A percentile compares a stretch with the other conserved stretches of the same genome.
Evolutionary conservation across 2,888 invertebrate species (phyloP).

Genomic region (Cephus nigrinus): DNA sequence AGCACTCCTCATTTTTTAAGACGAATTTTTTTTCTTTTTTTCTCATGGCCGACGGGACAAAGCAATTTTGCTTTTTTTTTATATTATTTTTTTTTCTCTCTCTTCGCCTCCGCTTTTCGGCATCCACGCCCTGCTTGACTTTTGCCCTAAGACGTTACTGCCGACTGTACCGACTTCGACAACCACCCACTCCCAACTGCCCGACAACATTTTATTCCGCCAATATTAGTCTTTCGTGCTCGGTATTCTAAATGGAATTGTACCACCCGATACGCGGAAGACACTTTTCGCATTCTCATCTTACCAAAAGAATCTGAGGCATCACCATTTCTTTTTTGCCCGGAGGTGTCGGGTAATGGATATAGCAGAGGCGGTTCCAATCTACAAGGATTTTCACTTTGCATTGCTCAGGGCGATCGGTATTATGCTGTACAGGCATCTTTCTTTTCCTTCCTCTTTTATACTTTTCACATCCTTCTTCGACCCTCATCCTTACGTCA

Average conservation of each 20-base stretch:
- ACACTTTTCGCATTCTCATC: background rate
- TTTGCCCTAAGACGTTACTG: background rate
- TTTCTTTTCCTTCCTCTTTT: no score
- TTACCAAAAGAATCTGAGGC: background rate
- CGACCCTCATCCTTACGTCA: background rate
- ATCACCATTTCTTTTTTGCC: background rate
- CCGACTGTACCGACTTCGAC: background rate
- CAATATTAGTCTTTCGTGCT: background rate
- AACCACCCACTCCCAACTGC: background rate
- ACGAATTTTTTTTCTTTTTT: no score
- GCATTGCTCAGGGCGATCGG: background rate
- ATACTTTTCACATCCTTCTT: no score
- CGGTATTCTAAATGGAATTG: background rate
- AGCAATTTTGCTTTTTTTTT: background rate
- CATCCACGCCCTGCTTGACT: background rate
- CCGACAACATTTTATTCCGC: background rate
- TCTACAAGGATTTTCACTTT: background rate
- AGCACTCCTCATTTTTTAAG: no score
- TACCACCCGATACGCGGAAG: background rate
- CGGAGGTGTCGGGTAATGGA: background rate
- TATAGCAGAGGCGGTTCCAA: background rate
- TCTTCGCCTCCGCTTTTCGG: background rate
- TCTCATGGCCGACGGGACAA: background rate
- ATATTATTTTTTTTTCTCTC: background rate
- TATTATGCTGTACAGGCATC: no score